Conservation (phyloP, 2,888 invertebrate genomes). For the Ophraella communa region DNA sequence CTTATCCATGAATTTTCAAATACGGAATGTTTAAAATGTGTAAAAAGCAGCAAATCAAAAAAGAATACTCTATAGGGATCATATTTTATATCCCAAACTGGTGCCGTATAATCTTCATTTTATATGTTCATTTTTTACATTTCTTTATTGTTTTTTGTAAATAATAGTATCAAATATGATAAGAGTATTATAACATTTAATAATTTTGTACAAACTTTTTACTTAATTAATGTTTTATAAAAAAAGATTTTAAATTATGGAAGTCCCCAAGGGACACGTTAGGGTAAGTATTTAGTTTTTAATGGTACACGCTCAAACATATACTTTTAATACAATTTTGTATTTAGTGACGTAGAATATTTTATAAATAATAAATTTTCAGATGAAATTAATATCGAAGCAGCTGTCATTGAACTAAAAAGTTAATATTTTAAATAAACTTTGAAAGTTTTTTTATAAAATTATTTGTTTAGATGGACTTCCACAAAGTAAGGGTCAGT, state of each 20-base stretch:
- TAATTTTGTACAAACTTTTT: constrained; percentile 52
- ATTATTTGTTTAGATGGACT: no score
- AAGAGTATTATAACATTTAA: constrained; percentile 37
- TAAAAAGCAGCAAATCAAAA: not conserved
- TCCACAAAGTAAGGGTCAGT: no score
- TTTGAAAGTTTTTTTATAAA: no score
- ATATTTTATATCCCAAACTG: constrained; percentile 26
- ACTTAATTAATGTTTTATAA: constrained; percentile 46
- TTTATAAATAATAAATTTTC: constrained; percentile 10
- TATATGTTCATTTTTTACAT: constrained; percentile 19
- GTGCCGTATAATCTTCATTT: constrained; percentile 30
- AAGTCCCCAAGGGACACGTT: constrained; percentile 39
- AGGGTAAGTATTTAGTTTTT: constrained; percentile 38
- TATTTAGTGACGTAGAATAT: constrained; percentile 3
- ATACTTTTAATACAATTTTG: not conserved
- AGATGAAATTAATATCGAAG: no score
- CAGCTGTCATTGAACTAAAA: no score
- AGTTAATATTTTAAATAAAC: no score
- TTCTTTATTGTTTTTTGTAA: constrained; percentile 40
- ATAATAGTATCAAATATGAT: constrained; percentile 35
- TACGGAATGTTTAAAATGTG: not conserved
- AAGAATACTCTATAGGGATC: constrained; percentile 24
- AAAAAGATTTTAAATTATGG: constrained; percentile 42
- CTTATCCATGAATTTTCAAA: no score
- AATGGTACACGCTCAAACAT: constrained; percentile 37